Evolutionary conservation across 1,140 invertebrate genomes (phyloP), one percentile per base, ranked within the genome.

Genomic region (Aphaenogaster ashmeadi): DNA sequence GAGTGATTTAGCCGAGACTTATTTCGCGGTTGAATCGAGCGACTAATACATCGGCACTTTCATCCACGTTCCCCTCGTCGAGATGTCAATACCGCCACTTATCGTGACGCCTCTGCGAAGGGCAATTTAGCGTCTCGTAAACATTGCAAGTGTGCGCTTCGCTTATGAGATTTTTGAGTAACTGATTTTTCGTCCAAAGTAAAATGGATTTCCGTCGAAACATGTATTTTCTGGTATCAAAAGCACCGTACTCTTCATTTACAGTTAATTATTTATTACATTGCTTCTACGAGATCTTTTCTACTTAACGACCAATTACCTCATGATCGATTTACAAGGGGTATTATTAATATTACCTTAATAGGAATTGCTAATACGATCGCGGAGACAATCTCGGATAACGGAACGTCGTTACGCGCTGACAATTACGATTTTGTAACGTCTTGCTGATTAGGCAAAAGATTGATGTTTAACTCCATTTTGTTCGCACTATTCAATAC

Each of bases 401-500:
- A 15, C 33, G 18, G 7, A 15, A 13, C 18, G 2, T 60, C 15
- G 50, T 52, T 79, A 64, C 15, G 50, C 79, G 15, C 44, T 38
- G 62, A 7, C 33, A 66, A 18, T 33, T 60, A 36, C 41, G 56
- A 56, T 72, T 72, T 5, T 15, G 27, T 18, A 58, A 81, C 7
- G 44, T 9, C 15, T 18, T n/a, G 18, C 15, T 27, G 52, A 84
- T 84, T 62, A 84, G 54, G n/a, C 44, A 38, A 60, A 60, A 75
- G 80, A 84, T 84, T 75, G 54, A 75, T 84, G 80, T 47, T 84
- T 38, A 60, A 75, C 41, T 84, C 69, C 69, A 84, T 75, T 74
- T 84, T 75, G 41, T 84, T 11, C 71, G 33, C 41, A 84, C 80
- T 74, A 84, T 75, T 84, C 80, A 62, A 84, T 84, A 84, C 74